phyloP scores from a whole-genome alignment of 2,888 invertebrate species.

The Calameuta idolon region DNA sequence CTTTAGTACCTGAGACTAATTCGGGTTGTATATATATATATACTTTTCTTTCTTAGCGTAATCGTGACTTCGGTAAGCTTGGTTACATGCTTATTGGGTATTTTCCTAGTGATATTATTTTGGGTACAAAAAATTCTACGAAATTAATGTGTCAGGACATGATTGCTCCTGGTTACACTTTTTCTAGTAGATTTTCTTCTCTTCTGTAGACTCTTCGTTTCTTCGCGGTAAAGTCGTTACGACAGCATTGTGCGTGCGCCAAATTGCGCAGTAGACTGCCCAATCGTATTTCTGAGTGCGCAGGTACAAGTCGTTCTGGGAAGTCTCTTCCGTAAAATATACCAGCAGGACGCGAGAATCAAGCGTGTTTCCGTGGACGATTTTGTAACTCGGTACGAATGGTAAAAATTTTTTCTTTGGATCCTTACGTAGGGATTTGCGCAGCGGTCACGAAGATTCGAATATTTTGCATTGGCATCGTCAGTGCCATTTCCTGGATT shows the following conservation, averaged over 20 bases:
- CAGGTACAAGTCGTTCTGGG: background rate
- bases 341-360: background rate
- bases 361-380: background rate
- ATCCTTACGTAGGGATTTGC: background rate
- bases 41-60: too few species aligned
- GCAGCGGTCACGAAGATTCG: background rate
- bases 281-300: background rate
- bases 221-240: background rate
- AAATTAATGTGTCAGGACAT: background rate
- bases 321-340: background rate
- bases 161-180: background rate
- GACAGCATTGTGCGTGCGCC: background rate
- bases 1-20: background rate
- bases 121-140: background rate
- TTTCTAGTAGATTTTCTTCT: background rate
- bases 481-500: background rate
- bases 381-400: background rate
- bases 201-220: background rate
- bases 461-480: background rate
- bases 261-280: background rate
- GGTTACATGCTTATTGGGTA: too few species aligned
- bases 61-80: too few species aligned
- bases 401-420: background rate
- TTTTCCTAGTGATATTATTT: background rate
- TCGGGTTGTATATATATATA: background rate